phyloP scores from a whole-genome alignment of 92 coral and sea anemone species.

The Epizoanthus ramosus region DNA sequence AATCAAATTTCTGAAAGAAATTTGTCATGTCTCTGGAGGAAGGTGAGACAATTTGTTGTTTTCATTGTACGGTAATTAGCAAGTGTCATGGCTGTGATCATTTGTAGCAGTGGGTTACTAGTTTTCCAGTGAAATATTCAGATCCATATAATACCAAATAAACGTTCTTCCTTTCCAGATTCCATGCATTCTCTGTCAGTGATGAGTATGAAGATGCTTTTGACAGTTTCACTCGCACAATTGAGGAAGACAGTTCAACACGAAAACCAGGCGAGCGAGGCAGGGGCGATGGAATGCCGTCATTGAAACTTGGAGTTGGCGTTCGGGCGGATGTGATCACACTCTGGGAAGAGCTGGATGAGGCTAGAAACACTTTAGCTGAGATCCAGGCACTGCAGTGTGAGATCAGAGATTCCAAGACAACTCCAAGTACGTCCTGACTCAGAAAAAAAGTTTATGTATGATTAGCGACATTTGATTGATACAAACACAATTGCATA shows the following conservation, averaged over 20 bases:
- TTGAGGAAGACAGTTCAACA: slow-evolving; percentile 49
- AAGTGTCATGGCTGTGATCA: no score
- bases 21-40: slow-evolving; percentile 65
- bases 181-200: slow-evolving; percentile 93
- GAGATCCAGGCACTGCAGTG: slow-evolving; percentile 93
- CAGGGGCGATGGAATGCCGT: slow-evolving; percentile 90
- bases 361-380: slow-evolving; percentile 90
- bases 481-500: background rate
- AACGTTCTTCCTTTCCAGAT: slow-evolving; percentile 55
- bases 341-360: slow-evolving; percentile 92
- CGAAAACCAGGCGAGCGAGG: slow-evolving; percentile 73
- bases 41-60: slow-evolving; percentile 53
- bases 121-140: no score
- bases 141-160: background rate
- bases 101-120: no score
- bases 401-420: slow-evolving; percentile 76
- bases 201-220: slow-evolving; percentile 77
- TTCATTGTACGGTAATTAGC: no score
- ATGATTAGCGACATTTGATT: background rate
- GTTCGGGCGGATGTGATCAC: slow-evolving; percentile 94
- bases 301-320: slow-evolving; percentile 89
- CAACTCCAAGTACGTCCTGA: slow-evolving; percentile 67
- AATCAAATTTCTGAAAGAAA: slow-evolving; percentile 76
- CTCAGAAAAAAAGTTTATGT: no score
- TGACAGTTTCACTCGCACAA: slow-evolving; percentile 62